Conservation (phyloP, 2,797 vertebrate genomes). For the Pseudochirops cupreus region DNA sequence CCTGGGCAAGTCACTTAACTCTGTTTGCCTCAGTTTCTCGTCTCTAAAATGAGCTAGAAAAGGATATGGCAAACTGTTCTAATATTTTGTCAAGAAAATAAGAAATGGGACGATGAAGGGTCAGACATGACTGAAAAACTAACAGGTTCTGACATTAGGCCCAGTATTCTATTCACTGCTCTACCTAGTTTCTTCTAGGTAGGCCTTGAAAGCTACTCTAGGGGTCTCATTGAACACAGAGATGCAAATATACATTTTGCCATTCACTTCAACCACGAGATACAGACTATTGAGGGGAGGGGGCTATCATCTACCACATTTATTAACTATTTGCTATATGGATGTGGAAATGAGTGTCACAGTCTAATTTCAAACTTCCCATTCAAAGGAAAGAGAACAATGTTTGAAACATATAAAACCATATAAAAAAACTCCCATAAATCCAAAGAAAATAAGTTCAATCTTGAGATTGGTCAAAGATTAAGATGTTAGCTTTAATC, state of each 20-base stretch:
- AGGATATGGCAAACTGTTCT: not conserved
- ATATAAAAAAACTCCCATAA: not conserved
- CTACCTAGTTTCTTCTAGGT: not conserved
- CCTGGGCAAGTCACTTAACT: not conserved
- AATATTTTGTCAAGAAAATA: not conserved
- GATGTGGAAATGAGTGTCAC: not conserved
- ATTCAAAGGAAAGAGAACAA: not conserved
- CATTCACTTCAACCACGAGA: not conserved
- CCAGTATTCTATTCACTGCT: not conserved
- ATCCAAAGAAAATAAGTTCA: not conserved
- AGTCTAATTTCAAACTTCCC: not conserved
- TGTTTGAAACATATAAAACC: not conserved
- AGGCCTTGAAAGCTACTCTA: not conserved
- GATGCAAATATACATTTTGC: not conserved
- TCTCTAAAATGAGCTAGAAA: not conserved
- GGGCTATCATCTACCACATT: not conserved
- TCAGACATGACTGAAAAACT: not conserved
- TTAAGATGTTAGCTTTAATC: not conserved
- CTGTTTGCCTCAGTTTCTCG: not conserved
- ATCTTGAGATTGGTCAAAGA: not conserved
- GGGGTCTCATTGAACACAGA: not conserved
- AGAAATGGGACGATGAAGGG: not conserved
- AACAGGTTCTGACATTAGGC: not conserved
- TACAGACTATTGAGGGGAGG: not conserved
- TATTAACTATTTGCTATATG: not conserved